phyloP scores from a whole-genome alignment of 2,888 invertebrate genomes.

The Rotaria socialis region DNA sequence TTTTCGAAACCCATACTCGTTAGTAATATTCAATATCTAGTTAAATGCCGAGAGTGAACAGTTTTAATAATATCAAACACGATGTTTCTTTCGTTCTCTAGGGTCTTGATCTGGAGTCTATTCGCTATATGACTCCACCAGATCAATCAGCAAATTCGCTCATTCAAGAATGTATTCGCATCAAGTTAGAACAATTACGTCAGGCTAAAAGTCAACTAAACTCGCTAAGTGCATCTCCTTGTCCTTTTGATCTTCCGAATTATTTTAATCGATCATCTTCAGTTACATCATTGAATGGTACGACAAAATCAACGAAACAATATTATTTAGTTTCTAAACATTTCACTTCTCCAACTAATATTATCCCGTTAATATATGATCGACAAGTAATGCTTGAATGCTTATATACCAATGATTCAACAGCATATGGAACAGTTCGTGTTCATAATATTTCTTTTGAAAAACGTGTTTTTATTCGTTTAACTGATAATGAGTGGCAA shows the following conservation, averaged over 20 bases:
- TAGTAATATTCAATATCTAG: no score
- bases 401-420: background rate
- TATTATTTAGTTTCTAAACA: background rate
- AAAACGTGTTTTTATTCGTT: background rate
- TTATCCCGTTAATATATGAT: background rate
- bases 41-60: no score
- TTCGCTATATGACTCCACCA: constrained; percentile 11
- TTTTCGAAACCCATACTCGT: no score
- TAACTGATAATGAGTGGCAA: background rate
- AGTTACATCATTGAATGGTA: no score
- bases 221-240: no score
- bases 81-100: background rate
- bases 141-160: background rate
- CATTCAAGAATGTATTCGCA: background rate
- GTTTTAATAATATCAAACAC: no score
- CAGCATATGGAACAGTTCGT: background rate
- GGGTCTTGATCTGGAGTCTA: background rate
- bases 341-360: background rate
- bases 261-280: no score
- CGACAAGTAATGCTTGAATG: background rate
- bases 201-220: no score
- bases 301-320: no score
- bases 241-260: no score
- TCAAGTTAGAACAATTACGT: background rate
- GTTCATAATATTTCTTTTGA: background rate